Conservation (phyloP, 2,888 invertebrate species). For the Diadegma fenestrale region DNA sequence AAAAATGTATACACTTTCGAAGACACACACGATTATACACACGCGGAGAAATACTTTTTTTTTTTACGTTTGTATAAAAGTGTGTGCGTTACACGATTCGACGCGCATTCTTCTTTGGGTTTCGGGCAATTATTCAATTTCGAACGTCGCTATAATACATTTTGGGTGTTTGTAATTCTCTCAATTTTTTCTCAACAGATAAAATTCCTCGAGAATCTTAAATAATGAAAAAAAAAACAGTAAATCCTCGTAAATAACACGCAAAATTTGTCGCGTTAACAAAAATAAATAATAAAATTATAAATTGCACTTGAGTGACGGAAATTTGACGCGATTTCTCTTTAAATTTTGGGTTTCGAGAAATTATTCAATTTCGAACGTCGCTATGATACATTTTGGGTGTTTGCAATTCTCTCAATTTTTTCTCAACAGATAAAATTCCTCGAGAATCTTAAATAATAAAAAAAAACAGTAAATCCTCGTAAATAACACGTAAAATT, state of each 20-base stretch:
- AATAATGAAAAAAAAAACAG: slow-evolving; percentile 5
- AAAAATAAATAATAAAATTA: slow-evolving; percentile 3
- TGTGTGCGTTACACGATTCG: slow-evolving; percentile 20
- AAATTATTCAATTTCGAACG: slow-evolving; percentile 20
- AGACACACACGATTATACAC: slow-evolving; percentile 21
- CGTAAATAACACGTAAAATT: slow-evolving; percentile 11
- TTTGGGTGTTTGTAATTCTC: neutral
- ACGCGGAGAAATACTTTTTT: neutral
- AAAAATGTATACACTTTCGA: slow-evolving; percentile 42
- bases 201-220: slow-evolving; percentile 11
- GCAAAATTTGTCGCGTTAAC: neutral
- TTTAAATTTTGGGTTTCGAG: slow-evolving; percentile 41
- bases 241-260: slow-evolving; percentile 23
- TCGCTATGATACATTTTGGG: slow-evolving; percentile 47
- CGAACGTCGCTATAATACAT: slow-evolving; percentile 52
- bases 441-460: slow-evolving; percentile 3
- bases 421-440: slow-evolving; percentile 23
- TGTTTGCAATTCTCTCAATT: neutral
- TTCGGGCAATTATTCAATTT: slow-evolving; percentile 19
- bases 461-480: slow-evolving; percentile 17
- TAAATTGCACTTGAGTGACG: neutral
- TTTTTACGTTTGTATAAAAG: neutral
- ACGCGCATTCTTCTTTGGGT: slow-evolving; percentile 44
- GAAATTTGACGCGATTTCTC: slow-evolving; percentile 37
- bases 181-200: neutral